Conservation (phyloP, 2,888 invertebrate species). For the Colostygia pectinataria region DNA sequence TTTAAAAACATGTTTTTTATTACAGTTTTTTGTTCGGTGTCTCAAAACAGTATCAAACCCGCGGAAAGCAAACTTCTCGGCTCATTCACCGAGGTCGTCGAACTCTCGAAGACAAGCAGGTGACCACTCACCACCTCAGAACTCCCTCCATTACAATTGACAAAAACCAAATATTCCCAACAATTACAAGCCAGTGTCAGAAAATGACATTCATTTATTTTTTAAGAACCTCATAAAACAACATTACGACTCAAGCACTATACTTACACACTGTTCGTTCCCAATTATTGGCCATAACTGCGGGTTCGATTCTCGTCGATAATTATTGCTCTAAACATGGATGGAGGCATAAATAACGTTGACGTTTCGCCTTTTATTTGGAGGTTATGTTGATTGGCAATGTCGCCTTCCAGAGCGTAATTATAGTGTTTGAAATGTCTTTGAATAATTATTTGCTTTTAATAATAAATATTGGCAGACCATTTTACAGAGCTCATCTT, state of each 20-base stretch:
- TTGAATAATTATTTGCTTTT: not conserved
- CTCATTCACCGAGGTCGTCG: no score
- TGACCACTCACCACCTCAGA: not conserved
- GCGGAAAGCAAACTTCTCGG: no score
- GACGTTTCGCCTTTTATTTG: conserved; percentile 44
- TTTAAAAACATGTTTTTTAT: no score
- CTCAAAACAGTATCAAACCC: no score
- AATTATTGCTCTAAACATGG: conserved; percentile 61
- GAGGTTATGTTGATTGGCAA: conserved; percentile 35
- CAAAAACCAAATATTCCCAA: conserved; percentile 27
- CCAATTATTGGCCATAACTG: conserved; percentile 78
- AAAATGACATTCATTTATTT: conserved; percentile 71
- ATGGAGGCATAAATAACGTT: conserved; percentile 41
- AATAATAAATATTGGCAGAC: no score
- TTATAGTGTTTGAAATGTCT: not conserved
- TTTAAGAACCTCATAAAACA: conserved; percentile 74
- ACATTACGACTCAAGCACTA: conserved; percentile 61
- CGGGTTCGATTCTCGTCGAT: conserved; percentile 70
- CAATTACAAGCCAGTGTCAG: conserved; percentile 44
- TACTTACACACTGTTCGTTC: conserved; percentile 69
- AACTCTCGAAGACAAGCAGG: no score
- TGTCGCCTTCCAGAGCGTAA: conserved; percentile 15
- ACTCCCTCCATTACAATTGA: conserved; percentile 10
- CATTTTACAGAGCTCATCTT: no score
- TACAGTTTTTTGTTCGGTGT: no score